A percentile compares a stretch with the other conserved stretches of the same genome.
Conservation (phyloP, 2,797 vertebrate species). For the Meriones psammophilus region DNA sequence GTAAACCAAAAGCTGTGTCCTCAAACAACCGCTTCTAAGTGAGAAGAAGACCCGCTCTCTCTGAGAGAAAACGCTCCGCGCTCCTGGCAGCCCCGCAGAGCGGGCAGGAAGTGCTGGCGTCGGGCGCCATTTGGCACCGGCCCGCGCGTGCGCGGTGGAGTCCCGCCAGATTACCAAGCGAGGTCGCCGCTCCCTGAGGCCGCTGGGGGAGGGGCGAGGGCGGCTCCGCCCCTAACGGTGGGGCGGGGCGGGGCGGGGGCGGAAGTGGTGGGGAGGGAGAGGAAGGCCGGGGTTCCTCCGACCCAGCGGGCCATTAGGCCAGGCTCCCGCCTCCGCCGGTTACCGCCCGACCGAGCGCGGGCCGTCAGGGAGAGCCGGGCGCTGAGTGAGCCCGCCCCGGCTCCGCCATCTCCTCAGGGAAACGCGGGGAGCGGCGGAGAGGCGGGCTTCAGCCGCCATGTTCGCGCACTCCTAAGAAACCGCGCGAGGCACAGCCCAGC, state of each 20-base stretch:
- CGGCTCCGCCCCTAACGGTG: not conserved
- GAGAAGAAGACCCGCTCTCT: not conserved
- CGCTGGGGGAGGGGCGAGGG: not conserved
- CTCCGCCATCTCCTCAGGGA: not conserved
- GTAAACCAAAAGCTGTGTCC: accelerated
- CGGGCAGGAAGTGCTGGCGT: accelerated
- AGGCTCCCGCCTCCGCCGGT: not conserved
- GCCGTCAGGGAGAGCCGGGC: not conserved
- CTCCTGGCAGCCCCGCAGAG: accelerated
- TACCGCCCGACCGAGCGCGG: not conserved
- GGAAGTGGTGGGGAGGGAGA: slow-evolving; percentile 47
- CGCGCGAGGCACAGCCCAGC: accelerated
- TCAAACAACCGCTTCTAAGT: not conserved
- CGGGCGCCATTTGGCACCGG: accelerated
- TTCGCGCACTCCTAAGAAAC: slow-evolving; percentile 74
- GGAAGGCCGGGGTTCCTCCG: not conserved
- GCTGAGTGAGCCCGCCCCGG: not conserved
- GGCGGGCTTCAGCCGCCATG: accelerated
- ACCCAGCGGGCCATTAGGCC: accelerated
- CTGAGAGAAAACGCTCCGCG: not conserved
- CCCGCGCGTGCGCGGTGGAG: slow-evolving; percentile 39
- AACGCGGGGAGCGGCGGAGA: accelerated
- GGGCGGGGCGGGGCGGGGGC: not conserved
- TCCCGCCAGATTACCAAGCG: slow-evolving; percentile 87
- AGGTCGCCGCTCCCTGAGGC: not conserved